Conservation (phyloP, 2,888 invertebrate genomes). For the Thymelicus sylvestris region DNA sequence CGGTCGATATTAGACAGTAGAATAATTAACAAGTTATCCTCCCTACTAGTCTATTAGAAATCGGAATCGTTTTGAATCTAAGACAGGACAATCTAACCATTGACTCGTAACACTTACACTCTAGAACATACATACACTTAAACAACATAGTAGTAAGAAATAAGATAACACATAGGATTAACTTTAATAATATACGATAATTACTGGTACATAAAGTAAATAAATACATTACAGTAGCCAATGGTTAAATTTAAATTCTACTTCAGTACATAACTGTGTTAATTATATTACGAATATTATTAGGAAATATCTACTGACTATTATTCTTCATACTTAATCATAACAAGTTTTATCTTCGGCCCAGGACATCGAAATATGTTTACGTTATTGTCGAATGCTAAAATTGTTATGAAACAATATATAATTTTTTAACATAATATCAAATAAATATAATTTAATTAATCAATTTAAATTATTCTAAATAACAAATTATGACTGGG, state of each 20-base stretch:
- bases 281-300: background rate
- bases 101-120: constrained; percentile 4
- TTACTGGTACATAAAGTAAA: background rate
- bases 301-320: constrained; percentile 27
- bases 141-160: background rate
- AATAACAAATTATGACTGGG: constrained; percentile 25
- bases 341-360: constrained; percentile 13
- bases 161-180: background rate
- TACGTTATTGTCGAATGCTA: constrained; percentile 33
- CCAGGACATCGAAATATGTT: constrained; percentile 19
- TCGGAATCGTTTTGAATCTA: constrained; percentile 10
- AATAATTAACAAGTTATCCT: constrained; percentile 9
- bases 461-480: constrained; percentile 14
- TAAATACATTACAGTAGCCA: constrained; percentile 1
- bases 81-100: constrained; percentile 18
- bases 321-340: constrained; percentile 7
- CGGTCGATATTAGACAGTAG: background rate
- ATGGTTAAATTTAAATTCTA: constrained; percentile 16
- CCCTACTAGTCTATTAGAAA: constrained; percentile 17
- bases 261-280: background rate
- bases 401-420: constrained; percentile 23
- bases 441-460: constrained; percentile 17
- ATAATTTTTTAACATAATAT: background rate
- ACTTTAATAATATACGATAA: background rate
- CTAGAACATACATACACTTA: background rate